Base-by-base conservation (phyloP, 2,888 invertebrate genomes). In the Sussaba pulchella region DNA sequence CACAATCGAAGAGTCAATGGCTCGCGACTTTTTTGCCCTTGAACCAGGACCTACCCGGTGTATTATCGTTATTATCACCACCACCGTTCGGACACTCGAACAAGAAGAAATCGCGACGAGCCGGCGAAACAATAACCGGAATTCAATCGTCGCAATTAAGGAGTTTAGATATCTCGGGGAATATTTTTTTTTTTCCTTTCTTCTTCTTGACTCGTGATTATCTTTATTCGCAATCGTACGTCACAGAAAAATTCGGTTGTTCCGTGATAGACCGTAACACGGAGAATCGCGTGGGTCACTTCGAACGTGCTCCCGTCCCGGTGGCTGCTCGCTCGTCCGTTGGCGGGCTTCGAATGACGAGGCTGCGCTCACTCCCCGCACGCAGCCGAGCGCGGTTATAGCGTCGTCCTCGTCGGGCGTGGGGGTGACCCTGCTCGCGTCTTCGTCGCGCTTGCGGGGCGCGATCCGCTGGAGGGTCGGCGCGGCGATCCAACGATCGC, bases 311-410 rank as follows among this genome's bases (percentile, higher is more conserved):
- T 88, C 89, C 89, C 85, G 87, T 88, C 84, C 87, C 88, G n/a
- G 88, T 88, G 87, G 90, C 85, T 91, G 90, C 89, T 90, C 91
- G 91, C 91, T 90, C 91, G 90, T 89, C 91, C 90, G 91, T 91
- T 91, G 91, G 91, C 91, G 91, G 91, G 91, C 91, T 91, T 91
- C 91, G 91, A 91, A 91, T 91, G 91, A 89, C 88, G 89, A n/a
- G 86, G 86, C 88, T 86, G 76, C 86, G 88, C 86, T 88, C 86
- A 85, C 87, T 89, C 88, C 89, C 89, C 88, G 87, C 88, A 88
- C 88, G 83, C 87, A 84, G 71, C 83, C 77, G 82, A 76, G 79
- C 67, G 47, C 75, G 50, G 10, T 50, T 19, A 6, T 31, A 19
- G 47, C 31, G 12, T 1, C 19, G 43, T 66, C 74, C 54, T 57